phyloP scores from a whole-genome alignment of 2,797 vertebrate genomes.

The Lutjanus campechanus region DNA sequence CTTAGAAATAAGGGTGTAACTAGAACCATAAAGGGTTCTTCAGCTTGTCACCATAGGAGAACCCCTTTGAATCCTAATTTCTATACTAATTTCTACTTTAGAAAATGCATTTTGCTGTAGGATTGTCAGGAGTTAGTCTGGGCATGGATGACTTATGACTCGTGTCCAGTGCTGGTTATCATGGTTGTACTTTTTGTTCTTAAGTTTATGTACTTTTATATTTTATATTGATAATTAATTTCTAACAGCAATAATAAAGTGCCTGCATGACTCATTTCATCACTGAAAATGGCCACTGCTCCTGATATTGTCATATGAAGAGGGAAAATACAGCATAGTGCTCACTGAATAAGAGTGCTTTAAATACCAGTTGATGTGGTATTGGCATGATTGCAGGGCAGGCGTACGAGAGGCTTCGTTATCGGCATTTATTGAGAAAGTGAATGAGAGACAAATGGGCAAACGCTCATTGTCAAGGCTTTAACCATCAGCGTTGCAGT shows the following conservation, averaged over 20 bases:
- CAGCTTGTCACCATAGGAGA: too few species aligned
- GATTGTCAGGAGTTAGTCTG: background rate
- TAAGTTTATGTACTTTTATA: background rate
- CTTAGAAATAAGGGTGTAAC: too few species aligned
- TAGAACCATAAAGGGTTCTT: too few species aligned
- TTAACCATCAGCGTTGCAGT: slow-evolving; percentile 18
- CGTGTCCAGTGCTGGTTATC: background rate
- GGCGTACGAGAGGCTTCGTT: background rate
- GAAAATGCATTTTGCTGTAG: background rate
- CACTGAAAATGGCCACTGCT: background rate
- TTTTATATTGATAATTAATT: background rate
- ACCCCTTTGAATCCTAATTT: too few species aligned
- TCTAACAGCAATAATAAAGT: background rate
- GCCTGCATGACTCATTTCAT: background rate
- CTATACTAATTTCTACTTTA: background rate
- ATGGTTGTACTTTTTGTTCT: background rate
- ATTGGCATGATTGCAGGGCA: slow-evolving; percentile 54
- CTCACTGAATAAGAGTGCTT: slow-evolving; percentile 4
- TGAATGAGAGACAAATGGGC: slow-evolving; percentile 29
- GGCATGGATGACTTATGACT: background rate
- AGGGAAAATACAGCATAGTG: background rate
- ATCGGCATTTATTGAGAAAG: slow-evolving; percentile 1
- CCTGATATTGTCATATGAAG: background rate
- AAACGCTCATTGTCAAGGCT: slow-evolving; percentile 39
- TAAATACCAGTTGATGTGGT: slow-evolving; percentile 18